phyloP scores from a whole-genome alignment of 2,113 vertebrate genomes.

The Antechinus stuartii region DNA sequence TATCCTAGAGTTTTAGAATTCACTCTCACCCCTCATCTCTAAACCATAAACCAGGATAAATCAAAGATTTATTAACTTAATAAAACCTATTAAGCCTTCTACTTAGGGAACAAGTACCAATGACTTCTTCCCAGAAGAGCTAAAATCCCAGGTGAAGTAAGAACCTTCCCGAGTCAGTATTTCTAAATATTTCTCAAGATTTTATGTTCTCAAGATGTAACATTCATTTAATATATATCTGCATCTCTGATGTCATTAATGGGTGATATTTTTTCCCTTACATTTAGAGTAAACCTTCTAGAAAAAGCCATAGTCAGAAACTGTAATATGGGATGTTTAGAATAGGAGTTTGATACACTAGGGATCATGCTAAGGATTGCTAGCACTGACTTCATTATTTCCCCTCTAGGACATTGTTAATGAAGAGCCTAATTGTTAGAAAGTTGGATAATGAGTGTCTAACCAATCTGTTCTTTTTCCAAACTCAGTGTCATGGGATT shows the following conservation, averaged over 20 bases:
- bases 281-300: not conserved
- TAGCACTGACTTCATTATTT: not conserved
- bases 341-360: not conserved
- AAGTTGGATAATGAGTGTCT: not conserved
- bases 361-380: not conserved
- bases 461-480: not conserved
- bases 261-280: not conserved
- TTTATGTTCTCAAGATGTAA: not conserved
- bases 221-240: slow-evolving; percentile 12
- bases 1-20: not conserved
- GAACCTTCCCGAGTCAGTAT: not conserved
- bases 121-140: not conserved
- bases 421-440: not conserved
- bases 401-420: not conserved
- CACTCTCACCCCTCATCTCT: not conserved
- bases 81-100: not conserved
- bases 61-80: not conserved
- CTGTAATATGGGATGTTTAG: not conserved
- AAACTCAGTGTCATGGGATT: not conserved
- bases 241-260: not conserved
- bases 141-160: not conserved
- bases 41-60: not conserved
- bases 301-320: slow-evolving; percentile 6
- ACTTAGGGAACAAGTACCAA: not conserved
- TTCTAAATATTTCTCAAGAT: slow-evolving; percentile 45